Evolutionary conservation across 1,140 invertebrate genomes (phyloP), one percentile per base, ranked within the genome.

Genomic region (Oscheius sp.): DNA sequence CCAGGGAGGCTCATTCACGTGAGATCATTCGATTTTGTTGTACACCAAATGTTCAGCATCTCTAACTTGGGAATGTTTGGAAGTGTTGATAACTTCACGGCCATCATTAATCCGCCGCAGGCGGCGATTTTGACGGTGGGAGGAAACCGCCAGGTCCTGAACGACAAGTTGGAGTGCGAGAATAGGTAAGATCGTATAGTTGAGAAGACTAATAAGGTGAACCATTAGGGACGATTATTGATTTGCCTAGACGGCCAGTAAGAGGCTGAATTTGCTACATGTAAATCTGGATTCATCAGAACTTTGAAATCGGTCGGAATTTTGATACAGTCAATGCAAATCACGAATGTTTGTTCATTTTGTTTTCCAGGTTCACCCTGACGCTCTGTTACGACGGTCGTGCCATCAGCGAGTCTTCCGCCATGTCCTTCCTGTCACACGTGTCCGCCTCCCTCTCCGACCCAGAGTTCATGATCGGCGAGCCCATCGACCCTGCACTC

Each of bases 41-140:
- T 55, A 55, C 28, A 3, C 23, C 2, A 10, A 59, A 15, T 1
- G n/a, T 68, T 61, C 55, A 68, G 67, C 34, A 90, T 99, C 4
- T 98, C 95, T 0, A 99, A 99, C 87, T 87, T 99, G 67, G 96
- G 96, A 80, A 99, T 99, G 96, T 97, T 93, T 86, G 94, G 94
- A 84, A 71, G 62, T 36, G 59, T 71, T 34, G 32, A 55, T 23
- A 86, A 88, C 75, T 90, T 90, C 80, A 86, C 88, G 29, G 90
- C 90, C 31, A 89, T 90, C n/a, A 90, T 90, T 35, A 90, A 90
- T 82, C 90, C 90, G 58, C 90, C 90, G 15, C 90, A 90, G 84
- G 85, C 89, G 0, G 90, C 89, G 77, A 91, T 90, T 77, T 81
- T 90, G 63, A 89, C 90, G 68, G 87, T 91, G 59, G 90, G 90